Conservation (phyloP, 2,113 vertebrate genomes). For the Shinisaurus crocodilurus region DNA sequence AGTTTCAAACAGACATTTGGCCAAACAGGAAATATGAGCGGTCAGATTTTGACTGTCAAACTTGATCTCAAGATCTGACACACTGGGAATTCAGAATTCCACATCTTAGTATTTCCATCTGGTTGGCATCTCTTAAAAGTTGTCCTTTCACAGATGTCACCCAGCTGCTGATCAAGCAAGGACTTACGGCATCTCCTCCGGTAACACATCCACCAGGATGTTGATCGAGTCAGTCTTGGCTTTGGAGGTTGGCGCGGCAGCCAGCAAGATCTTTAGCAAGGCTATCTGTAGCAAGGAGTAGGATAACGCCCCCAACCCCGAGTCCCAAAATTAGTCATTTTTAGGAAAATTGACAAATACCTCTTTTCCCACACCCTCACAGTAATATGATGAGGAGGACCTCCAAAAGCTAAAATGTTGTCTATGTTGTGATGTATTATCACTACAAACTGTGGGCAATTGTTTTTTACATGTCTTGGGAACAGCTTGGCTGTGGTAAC, state of each 20-base stretch:
- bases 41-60: too few relatives aligned
- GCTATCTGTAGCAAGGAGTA: constrained; percentile 85
- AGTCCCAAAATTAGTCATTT: accelerated
- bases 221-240: constrained; percentile 98
- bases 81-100: too few relatives aligned
- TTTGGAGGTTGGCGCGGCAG: constrained; percentile 97
- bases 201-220: constrained; percentile 94
- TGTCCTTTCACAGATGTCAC: background rate
- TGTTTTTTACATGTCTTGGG: too few relatives aligned
- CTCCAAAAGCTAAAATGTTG: background rate
- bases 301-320: background rate
- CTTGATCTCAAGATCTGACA: too few relatives aligned
- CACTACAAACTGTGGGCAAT: too few relatives aligned
- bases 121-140: too few relatives aligned
- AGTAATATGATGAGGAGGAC: background rate
- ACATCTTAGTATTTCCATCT: too few relatives aligned
- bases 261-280: constrained; percentile 93
- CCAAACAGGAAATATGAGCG: too few relatives aligned
- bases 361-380: background rate
- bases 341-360: too few relatives aligned
- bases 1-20: too few relatives aligned
- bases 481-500: too few relatives aligned
- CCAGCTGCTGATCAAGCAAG: background rate
- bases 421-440: too few relatives aligned
- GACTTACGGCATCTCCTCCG: constrained; percentile 98